These are phyloP conservation scores for Himalopsyche japonica DNA, from an alignment of 2,888 invertebrate species.

Conservation along the genomic window DNA sequence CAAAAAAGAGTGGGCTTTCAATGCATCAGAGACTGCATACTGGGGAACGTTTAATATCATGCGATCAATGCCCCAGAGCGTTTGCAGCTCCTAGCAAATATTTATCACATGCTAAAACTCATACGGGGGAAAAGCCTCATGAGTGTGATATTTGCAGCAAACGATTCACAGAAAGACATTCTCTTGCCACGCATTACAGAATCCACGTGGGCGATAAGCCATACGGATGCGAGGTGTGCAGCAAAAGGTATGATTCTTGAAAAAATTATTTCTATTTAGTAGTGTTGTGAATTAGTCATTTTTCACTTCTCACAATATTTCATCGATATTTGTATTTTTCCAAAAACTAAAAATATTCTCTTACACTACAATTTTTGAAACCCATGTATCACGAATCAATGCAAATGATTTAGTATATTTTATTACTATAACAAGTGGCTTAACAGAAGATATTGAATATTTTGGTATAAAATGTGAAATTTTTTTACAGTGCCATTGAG, in stretches of 20 bases:
- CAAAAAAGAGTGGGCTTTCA: conserved; percentile 33
- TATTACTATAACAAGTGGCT: too few species aligned
- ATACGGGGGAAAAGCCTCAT: conserved; percentile 32
- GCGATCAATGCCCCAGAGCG: conserved; percentile 28
- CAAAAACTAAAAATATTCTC: too few species aligned
- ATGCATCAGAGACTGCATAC: conserved; percentile 38
- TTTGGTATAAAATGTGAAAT: too few species aligned
- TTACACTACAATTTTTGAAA: too few species aligned
- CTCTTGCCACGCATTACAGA: conserved; percentile 31
- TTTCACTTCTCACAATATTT: too few species aligned
- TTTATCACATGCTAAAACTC: conserved; percentile 34
- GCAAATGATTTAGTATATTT: too few species aligned
- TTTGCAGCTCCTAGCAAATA: conserved; percentile 38
- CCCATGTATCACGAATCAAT: too few species aligned
- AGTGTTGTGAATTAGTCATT: too few species aligned
- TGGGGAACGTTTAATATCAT: conserved; percentile 29
- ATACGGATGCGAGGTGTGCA: background rate
- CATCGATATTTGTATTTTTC: too few species aligned
- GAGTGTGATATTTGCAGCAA: conserved; percentile 35
- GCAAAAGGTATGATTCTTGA: background rate
- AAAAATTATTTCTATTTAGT: background rate
- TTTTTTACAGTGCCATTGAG: too few species aligned
- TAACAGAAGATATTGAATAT: too few species aligned
- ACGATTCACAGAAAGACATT: conserved; percentile 34
- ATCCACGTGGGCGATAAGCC: conserved; percentile 26